Base-by-base conservation (phyloP, 2,888 invertebrate species). In the Globia sparganii region DNA sequence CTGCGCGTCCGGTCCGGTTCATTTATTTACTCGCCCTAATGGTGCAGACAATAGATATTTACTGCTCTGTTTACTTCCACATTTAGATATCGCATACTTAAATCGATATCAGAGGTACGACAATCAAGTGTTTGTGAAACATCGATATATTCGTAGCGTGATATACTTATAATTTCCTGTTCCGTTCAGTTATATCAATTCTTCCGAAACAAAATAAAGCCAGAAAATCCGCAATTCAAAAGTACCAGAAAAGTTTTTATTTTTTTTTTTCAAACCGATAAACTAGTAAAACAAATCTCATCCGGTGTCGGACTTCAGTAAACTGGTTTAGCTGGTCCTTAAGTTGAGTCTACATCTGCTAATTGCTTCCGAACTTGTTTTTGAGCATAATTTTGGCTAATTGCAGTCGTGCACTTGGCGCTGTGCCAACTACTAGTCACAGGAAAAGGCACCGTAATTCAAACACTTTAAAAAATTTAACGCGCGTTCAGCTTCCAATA, bases 351-450 rank as follows among this genome's bases (percentile, higher is more conserved):
- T 94, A 94, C 95, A 95, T 94, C 95, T 94, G 94, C 94, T 95
- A 96, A 96, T 96, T 96, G 94, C 94, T 95, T 93, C 92, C 86
- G 91, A 95, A 95, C 94, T 95, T 95, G 96, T 96, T 96, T 95
- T 95, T 93, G 93, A 94, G 93, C 94, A 95, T 95, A 94, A 96
- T 96, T 96, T 95, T 92, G 93, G 95, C 95, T 96, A 96, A 96
- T 95, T 96, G 95, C 95, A 92, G 91, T 91, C 92, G 93, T 91
- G 93, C 91, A 91, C 92, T 94, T 92, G 95, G 96, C 94, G 85
- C 85, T 70, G 85, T 85, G 94, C 95, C 95, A 95, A 93, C 91
- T 90, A 87, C 88, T 86, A 91, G 91, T 91, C 90, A 87, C 90
- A 88, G 89, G 90, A 91, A 92, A 93, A 92, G 90, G 90, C 91